Evolutionary conservation across 2,888 invertebrate species (phyloP), one percentile per base, ranked within the genome.

Genomic region (Zeuzera pyrina): DNA sequence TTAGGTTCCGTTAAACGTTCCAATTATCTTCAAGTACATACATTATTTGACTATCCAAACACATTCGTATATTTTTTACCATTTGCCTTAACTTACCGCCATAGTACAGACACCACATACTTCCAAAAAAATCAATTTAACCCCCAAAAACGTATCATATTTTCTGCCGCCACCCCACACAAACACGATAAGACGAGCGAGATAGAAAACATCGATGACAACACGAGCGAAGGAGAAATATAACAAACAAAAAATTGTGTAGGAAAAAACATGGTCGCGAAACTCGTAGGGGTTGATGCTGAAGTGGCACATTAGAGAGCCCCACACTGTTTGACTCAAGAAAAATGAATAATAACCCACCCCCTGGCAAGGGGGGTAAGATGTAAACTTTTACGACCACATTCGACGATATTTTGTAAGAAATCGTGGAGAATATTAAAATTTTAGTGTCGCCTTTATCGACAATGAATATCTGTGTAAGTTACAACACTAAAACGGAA

Each of bases 141-240:
- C 58, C 72, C 65, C 69, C 63, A 69, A 76, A 74, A 71, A 76
- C 77, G 76, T 74, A 81, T 79, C 81, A 83, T 79, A 81, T 78
- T 81, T 78, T 74, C 62, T 64, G 53, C 57, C 44, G 58, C 74
- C 79, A 76, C 81, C 77, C 78, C 68, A 71, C 68, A 63, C 63
- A 49, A 42, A 36, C 41, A 49, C 63, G 69, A 73, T 73, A 73
- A 60, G 41, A 57, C 1, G 49, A 76, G 36, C 36, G 62, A 39
- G 76, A 77, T 12, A 29, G 36, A 30, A 28, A 12, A 15, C 47
- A 55, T 16, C 6, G 21, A 12, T 19, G 5, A 6, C 4, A 6
- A 1, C 30, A 11, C 1, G 42, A 28, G 29, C 35, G 42, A 68
- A 43, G 47, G 61, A 45, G 61, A 70, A 25, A 49, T 38, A 36